Conservation (phyloP, 2,113 vertebrate species). For the Lagopus leucura region DNA sequence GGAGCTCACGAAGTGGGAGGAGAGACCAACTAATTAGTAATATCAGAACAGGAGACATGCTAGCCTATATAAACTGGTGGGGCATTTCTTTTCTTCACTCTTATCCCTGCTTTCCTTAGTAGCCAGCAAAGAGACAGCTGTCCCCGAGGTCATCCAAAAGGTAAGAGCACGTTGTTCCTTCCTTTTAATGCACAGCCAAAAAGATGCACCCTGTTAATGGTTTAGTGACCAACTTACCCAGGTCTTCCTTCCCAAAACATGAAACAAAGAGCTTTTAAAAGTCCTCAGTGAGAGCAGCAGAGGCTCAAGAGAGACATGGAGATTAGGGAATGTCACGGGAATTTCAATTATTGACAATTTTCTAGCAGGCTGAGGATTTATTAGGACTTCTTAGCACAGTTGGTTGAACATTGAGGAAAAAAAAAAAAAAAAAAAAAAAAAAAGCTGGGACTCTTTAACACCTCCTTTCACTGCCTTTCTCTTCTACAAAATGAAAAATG, state of each 20-base stretch:
- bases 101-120: not conserved
- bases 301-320: not conserved
- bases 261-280: not conserved
- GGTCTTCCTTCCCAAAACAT: not conserved
- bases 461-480: not conserved
- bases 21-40: constrained; percentile 43
- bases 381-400: not conserved
- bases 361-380: not conserved
- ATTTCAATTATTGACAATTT: not conserved
- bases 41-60: constrained; percentile 18
- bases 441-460: not conserved
- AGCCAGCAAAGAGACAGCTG: not conserved
- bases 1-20: constrained; percentile 49
- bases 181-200: not conserved
- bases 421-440: too few species aligned
- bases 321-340: not conserved
- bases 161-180: constrained; percentile 35
- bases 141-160: not conserved
- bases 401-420: not conserved
- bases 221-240: not conserved
- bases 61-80: constrained; percentile 43
- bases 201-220: not conserved
- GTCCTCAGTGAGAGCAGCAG: not conserved
- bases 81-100: not conserved
- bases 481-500: constrained; percentile 7